Evolutionary conservation across 2,797 vertebrate genomes (phyloP).

Genomic region (Scolopax rusticola): DNA sequence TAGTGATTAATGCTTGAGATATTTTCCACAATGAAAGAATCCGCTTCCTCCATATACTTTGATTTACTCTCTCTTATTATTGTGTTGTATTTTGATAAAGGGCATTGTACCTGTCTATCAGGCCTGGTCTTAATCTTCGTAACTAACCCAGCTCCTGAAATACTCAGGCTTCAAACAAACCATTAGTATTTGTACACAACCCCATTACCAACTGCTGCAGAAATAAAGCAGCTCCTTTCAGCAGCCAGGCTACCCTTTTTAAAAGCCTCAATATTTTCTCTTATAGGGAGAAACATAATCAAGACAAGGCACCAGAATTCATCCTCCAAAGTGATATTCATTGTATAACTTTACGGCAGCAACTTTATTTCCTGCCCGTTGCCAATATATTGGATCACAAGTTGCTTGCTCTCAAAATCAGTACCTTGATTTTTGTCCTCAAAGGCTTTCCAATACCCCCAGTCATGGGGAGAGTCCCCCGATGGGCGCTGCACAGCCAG

Average conservation of each 20-base stretch:
- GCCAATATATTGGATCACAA: background rate
- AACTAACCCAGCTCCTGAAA: conserved; percentile 1
- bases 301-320: background rate
- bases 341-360: background rate
- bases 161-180: background rate
- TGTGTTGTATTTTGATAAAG: conserved; percentile 5
- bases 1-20: background rate
- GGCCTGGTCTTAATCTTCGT: background rate
- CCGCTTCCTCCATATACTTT: background rate
- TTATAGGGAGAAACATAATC: background rate
- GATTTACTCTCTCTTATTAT: background rate
- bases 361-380: background rate
- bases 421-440: background rate
- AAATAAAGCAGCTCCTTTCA: background rate
- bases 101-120: background rate
- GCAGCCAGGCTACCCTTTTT: background rate
- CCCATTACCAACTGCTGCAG: background rate
- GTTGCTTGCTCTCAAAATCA: background rate
- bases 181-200: background rate
- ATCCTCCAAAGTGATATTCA: background rate
- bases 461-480: rapidly evolving
- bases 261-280: background rate
- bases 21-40: background rate
- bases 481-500: background rate
- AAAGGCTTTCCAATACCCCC: background rate